These are phyloP conservation scores for Caenorhabditis afra DNA, from an alignment of 2,888 invertebrate genomes.

Conservation along the genomic window DNA sequence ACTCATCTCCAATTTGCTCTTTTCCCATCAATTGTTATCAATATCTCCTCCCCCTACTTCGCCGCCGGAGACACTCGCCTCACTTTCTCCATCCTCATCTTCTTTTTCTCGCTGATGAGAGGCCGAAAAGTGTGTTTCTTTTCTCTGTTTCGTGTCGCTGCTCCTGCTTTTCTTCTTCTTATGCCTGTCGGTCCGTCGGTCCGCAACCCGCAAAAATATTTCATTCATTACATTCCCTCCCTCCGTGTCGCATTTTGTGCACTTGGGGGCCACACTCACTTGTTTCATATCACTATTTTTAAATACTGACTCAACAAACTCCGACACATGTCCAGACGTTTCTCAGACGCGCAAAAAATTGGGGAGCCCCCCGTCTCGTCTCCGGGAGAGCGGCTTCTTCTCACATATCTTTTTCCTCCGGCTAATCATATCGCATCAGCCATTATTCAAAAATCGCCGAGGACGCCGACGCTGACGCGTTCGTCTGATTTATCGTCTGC, in stretches of 20 bases:
- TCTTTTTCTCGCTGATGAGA: conserved; percentile 1
- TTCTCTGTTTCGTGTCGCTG: conserved; percentile 45
- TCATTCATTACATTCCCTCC: conserved; percentile 60
- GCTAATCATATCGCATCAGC: conserved; percentile 45
- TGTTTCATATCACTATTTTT: conserved; percentile 59
- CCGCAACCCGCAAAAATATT: conserved; percentile 52
- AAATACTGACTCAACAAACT: conserved; percentile 28
- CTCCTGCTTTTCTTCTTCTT: conserved; percentile 28
- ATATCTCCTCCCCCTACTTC: conserved; percentile 20
- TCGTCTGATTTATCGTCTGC: conserved; percentile 20
- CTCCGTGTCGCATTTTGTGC: conserved; percentile 53
- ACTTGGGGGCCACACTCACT: conserved; percentile 45
- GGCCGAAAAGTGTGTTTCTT: conserved; percentile 38
- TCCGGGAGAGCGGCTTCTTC: background rate
- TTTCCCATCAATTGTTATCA: conserved; percentile 59
- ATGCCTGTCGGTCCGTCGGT: conserved; percentile 26
- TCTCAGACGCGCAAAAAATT: conserved; percentile 55
- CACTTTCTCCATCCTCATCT: conserved; percentile 14
- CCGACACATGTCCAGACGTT: conserved; percentile 46
- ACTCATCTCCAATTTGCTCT: conserved; percentile 57
- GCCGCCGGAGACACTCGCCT: background rate
- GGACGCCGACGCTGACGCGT: background rate
- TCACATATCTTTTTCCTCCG: conserved; percentile 27
- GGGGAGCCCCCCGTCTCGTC: conserved; percentile 4
- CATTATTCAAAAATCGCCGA: conserved; percentile 35